Evolutionary conservation across 2,888 invertebrate genomes (phyloP), one percentile per base, ranked within the genome.

Genomic region (Lycia hirtaria): DNA sequence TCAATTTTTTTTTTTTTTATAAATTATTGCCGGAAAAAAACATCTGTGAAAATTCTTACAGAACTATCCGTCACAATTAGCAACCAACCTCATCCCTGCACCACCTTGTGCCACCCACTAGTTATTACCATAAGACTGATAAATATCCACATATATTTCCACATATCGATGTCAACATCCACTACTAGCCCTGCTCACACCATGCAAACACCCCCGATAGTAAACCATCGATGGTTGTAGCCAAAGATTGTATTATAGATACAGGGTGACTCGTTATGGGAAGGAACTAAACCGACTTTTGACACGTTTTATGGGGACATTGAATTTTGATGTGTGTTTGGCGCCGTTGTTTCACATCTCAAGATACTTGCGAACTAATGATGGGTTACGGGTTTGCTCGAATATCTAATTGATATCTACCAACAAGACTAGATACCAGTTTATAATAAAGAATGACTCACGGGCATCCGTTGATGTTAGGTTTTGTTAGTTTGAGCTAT

Each of bases 121-220:
- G 75, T 77, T 81, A 81, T 82, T 80, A 77, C 75, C 80, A 82
- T 81, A 79, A 82, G 75, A 72, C 76, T 76, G 81, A 82, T 81
- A 81, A 82, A 83, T 79, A 78, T 81, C 78, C 73, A 49, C 72
- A 76, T 73, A 75, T 64, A 73, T 71, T 67, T 71, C 64, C 62
- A 72, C 71, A 71, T 71, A 69, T 77, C 73, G 67, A 75, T 68
- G 68, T 60, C 60, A 60, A 33, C 49, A 62, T 56, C 56, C 35
- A 64, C 64, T 44, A 60, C 57, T 55, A 50, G 47, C 37, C 38
- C 9, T 52, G 44, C 28, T 15, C 51, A 12, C 22, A n/a, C 19
- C 28, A 52, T 51, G 40, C 47, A 65, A 49, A 40, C 22, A 59
- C 33, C 17, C 41, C 54, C 33, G 43, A 57, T 49, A 62, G 38